Evolutionary conservation across 2,888 invertebrate genomes (phyloP).

Genomic region (Erebia aethiops): DNA sequence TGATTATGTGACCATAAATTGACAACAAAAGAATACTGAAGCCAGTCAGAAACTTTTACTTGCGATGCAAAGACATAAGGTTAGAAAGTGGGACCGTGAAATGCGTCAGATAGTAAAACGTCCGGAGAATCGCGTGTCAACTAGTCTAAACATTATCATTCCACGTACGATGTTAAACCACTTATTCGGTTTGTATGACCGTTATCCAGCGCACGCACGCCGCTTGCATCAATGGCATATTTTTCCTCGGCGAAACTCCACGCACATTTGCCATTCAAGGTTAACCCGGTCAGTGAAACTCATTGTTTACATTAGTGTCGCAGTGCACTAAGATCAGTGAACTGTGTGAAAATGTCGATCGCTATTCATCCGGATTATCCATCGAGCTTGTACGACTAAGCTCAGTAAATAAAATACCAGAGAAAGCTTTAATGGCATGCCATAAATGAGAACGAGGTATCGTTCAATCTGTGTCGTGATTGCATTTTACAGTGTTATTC

Average conservation of each 20-base stretch:
- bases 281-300: slow-evolving; percentile 79
- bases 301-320: slow-evolving; percentile 67
- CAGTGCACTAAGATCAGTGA: slow-evolving; percentile 30
- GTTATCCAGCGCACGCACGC: slow-evolving; percentile 79
- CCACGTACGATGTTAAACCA: slow-evolving; percentile 77
- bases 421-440: background rate
- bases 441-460: slow-evolving; percentile 9
- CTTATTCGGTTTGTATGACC: slow-evolving; percentile 80
- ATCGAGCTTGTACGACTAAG: background rate
- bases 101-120: slow-evolving; percentile 45
- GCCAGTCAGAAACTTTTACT: slow-evolving; percentile 32
- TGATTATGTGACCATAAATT: background rate
- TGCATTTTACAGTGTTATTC: slow-evolving; percentile 11
- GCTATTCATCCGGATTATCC: slow-evolving; percentile 18
- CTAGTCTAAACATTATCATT: slow-evolving; percentile 76
- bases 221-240: slow-evolving; percentile 80
- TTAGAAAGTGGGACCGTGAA: slow-evolving; percentile 70
- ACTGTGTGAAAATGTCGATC: slow-evolving; percentile 26
- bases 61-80: slow-evolving; percentile 60
- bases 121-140: slow-evolving; percentile 64
- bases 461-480: slow-evolving; percentile 8
- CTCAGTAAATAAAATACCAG: background rate
- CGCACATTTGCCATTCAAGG: slow-evolving; percentile 80
- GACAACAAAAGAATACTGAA: slow-evolving; percentile 3
- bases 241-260: slow-evolving; percentile 78